Evolutionary conservation across 2,888 invertebrate species (phyloP), one percentile per base, ranked within the genome.

Genomic region (Esperia sulphurella): DNA sequence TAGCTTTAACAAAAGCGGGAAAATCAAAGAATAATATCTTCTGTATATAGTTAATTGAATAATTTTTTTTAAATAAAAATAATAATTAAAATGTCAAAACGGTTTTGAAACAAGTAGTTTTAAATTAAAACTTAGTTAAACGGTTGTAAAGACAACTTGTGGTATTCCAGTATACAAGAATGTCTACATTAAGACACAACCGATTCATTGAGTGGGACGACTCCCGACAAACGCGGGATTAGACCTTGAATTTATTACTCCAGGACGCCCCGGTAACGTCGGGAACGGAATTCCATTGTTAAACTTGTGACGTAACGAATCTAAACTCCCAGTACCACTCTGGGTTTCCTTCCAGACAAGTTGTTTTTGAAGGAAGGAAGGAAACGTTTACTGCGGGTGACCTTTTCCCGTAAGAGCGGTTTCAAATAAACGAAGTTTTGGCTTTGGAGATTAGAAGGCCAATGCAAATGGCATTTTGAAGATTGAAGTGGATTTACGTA

Each of bases 201-300:
- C 53, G 62, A 56, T 63, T 62, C 62, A 59, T 59, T 56, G 58
- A 59, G 59, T 31, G 42, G 21, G 35, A 52, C 50, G 55, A 40
- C 38, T 47, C 53, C 46, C 55, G 56, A 57, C 55, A 54, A 58
- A 53, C 53, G 55, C 50, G 49, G 61, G 59, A 61, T 64, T 61
- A 63, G 55, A 57, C 59, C 54, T 55, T 60, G 61, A 65, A 65
- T 67, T 67, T 62, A 63, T 65, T 61, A 54, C 56, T 51, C 38
- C 49, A 48, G 46, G 48, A 55, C 33, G 33, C 33, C 8, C 33
- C 53, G 52, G 47, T 55, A 45, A 49, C 50, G 50, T 41, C 43
- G 59, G 57, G 53, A 60, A 53, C 49, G 49, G 52, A 49, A 53
- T 55, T 52, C 60, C 54, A 59, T 63, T 60, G 58, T 61, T 59